A percentile compares a stretch with the other conserved stretches of the same genome.
phyloP scores from a whole-genome alignment of 2,888 invertebrate genomes.

The Tenthredo scrophulariae region DNA sequence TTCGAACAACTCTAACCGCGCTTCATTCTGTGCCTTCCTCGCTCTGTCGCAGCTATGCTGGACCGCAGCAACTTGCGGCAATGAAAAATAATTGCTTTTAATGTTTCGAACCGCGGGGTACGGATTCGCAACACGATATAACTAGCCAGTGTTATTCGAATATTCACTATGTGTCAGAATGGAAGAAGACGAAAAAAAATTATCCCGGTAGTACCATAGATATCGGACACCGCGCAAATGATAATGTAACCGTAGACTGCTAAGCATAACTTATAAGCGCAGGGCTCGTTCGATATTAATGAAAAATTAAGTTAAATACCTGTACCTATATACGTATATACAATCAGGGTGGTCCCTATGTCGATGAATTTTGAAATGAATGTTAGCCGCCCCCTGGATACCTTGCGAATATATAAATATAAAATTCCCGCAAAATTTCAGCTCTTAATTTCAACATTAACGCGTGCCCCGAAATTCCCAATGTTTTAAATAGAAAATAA shows the following conservation, averaged over 20 bases:
- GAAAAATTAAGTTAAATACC: background rate
- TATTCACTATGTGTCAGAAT: background rate
- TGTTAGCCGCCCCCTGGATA: too few species aligned
- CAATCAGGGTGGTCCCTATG: too few species aligned
- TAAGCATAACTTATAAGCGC: background rate
- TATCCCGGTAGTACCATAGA: too few species aligned
- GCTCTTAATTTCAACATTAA: too few species aligned
- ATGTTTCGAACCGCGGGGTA: background rate
- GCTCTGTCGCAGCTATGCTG: background rate
- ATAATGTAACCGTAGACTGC: too few species aligned
- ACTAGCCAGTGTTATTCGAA: background rate
- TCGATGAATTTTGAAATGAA: too few species aligned
- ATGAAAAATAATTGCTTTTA: slow-evolving; percentile 31
- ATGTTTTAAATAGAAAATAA: too few species aligned
- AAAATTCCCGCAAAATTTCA: too few species aligned
- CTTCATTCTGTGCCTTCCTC: slow-evolving; percentile 2
- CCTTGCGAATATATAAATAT: too few species aligned
- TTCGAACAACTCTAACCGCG: slow-evolving; percentile 19
- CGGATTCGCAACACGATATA: background rate
- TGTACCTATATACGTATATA: too few species aligned
- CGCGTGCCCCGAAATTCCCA: too few species aligned
- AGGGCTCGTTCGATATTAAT: background rate
- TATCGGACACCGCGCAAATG: too few species aligned
- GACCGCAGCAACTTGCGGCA: slow-evolving; percentile 10
- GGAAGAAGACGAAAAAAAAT: background rate